Percentiles rank a stretch among this genome's conserved stretches.
These are phyloP conservation scores for Cyprinodon brontotheroides DNA, from an alignment of 2,113 vertebrate genomes.

Conservation along the genomic window DNA sequence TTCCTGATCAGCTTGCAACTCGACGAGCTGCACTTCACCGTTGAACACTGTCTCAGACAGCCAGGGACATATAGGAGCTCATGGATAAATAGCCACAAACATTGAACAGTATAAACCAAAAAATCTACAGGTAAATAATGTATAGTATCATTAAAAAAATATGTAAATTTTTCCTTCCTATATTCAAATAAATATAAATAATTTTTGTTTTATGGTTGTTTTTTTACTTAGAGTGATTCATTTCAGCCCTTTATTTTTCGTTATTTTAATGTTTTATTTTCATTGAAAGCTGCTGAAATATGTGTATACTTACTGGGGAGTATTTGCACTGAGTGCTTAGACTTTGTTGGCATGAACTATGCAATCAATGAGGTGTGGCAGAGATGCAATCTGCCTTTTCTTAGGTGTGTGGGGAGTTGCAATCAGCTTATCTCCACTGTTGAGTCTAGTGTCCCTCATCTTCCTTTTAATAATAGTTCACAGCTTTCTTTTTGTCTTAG, in stretches of 20 bases:
- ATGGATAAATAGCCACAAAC: slow-evolving; percentile 13
- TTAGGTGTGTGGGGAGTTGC: too few relatives aligned
- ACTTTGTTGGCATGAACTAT: too few relatives aligned
- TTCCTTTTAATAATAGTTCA: too few relatives aligned
- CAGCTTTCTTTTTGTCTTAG: too few relatives aligned
- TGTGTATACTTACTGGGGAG: too few relatives aligned
- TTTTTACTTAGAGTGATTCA: neutral
- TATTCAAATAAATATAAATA: neutral
- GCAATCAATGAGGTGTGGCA: too few relatives aligned
- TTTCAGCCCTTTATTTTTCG: neutral
- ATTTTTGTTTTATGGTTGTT: neutral
- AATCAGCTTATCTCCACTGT: too few relatives aligned
- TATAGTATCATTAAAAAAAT: neutral
- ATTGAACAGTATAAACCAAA: slow-evolving; percentile 7
- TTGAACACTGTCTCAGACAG: slow-evolving; percentile 28
- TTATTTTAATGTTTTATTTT: neutral
- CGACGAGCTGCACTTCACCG: slow-evolving; percentile 47
- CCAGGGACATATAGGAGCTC: slow-evolving; percentile 25
- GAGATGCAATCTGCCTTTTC: too few relatives aligned
- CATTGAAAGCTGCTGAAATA: too few relatives aligned
- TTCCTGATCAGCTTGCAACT: slow-evolving; percentile 61
- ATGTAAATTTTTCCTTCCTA: neutral
- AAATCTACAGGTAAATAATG: neutral
- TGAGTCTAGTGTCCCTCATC: too few relatives aligned
- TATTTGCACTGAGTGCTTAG: too few relatives aligned